Conservation (phyloP, 1,140 invertebrate genomes). For the Brachionus angularis region DNA sequence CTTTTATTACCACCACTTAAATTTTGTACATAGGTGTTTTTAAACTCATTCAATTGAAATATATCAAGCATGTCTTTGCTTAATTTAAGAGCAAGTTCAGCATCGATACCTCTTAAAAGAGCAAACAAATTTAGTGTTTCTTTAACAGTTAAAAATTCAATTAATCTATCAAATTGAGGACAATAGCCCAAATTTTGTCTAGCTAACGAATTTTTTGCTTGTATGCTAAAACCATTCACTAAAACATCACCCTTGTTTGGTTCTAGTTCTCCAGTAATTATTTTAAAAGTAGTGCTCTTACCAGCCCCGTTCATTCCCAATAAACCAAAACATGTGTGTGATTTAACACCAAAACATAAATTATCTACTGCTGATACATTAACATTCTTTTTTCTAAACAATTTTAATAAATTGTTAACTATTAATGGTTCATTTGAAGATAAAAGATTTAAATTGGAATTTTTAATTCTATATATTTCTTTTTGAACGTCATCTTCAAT, state of each 20-base stretch:
- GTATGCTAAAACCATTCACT: slow-evolving; percentile 50
- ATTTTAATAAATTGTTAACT: slow-evolving; percentile 1
- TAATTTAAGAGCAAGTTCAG: slow-evolving; percentile 50
- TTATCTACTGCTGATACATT: slow-evolving; percentile 34
- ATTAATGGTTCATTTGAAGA: slow-evolving; percentile 9
- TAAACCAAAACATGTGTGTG: slow-evolving; percentile 35
- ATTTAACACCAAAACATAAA: neutral
- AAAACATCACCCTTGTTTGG: slow-evolving; percentile 55
- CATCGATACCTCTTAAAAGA: slow-evolving; percentile 45
- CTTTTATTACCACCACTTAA: slow-evolving; percentile 76
- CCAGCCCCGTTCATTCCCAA: slow-evolving; percentile 47
- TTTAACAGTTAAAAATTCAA: slow-evolving; percentile 54
- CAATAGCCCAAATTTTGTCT: slow-evolving; percentile 56
- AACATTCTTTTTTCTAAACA: slow-evolving; percentile 22
- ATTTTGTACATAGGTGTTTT: slow-evolving; percentile 32
- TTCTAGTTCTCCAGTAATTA: slow-evolving; percentile 63
- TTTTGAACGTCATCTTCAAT: slow-evolving; percentile 22
- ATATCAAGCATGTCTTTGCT: slow-evolving; percentile 39
- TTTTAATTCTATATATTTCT: slow-evolving; percentile 27
- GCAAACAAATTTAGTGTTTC: slow-evolving; percentile 38
- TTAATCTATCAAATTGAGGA: slow-evolving; percentile 62
- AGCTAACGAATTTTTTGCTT: slow-evolving; percentile 54
- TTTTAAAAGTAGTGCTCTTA: slow-evolving; percentile 46
- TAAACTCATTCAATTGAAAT: slow-evolving; percentile 35
- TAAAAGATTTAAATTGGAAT: slow-evolving; percentile 2